Evolutionary conservation across 1,140 invertebrate species (phyloP).

Genomic region (Scaptomyza graminum): DNA sequence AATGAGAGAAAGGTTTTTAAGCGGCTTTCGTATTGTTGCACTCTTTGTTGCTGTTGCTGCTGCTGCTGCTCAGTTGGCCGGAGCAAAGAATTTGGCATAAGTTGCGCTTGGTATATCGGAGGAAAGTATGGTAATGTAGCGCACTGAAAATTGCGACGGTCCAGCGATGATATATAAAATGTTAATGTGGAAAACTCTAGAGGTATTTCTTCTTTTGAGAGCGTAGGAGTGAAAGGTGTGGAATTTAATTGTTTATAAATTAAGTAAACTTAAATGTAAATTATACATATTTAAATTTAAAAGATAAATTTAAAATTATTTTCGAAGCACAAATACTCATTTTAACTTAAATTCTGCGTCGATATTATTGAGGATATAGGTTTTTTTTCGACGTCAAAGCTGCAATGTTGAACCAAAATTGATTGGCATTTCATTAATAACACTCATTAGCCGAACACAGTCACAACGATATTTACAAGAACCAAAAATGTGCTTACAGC

Average conservation of each 20-base stretch:
- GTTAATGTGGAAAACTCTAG: not conserved
- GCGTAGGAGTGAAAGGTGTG: not conserved
- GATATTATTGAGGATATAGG: too few species aligned
- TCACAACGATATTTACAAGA: not conserved
- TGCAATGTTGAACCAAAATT: slow-evolving; percentile 11
- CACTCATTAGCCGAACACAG: slow-evolving; percentile 25
- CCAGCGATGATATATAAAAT: slow-evolving; percentile 12
- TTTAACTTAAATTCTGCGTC: too few species aligned
- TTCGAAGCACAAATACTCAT: too few species aligned
- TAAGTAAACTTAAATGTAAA: too few species aligned
- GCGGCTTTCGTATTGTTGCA: slow-evolving; percentile 33
- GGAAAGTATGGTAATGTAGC: slow-evolving; percentile 42
- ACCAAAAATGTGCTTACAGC: not conserved
- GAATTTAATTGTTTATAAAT: not conserved
- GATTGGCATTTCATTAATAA: slow-evolving; percentile 39
- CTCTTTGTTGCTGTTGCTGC: slow-evolving; percentile 6
- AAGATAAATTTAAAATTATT: too few species aligned
- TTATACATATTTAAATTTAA: too few species aligned
- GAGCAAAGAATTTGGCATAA: slow-evolving; percentile 30
- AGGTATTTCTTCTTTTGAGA: slow-evolving; percentile 3
- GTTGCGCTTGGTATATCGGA: slow-evolving; percentile 31
- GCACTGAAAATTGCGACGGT: slow-evolving; percentile 28
- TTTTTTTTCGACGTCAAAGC: not conserved
- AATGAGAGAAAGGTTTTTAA: slow-evolving; percentile 73
- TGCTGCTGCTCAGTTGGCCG: slow-evolving; percentile 29